A percentile compares a stretch with the other conserved stretches of the same genome.
Evolutionary conservation across 2,113 vertebrate genomes (phyloP).

Genomic region (Gymnorhina tibicen): DNA sequence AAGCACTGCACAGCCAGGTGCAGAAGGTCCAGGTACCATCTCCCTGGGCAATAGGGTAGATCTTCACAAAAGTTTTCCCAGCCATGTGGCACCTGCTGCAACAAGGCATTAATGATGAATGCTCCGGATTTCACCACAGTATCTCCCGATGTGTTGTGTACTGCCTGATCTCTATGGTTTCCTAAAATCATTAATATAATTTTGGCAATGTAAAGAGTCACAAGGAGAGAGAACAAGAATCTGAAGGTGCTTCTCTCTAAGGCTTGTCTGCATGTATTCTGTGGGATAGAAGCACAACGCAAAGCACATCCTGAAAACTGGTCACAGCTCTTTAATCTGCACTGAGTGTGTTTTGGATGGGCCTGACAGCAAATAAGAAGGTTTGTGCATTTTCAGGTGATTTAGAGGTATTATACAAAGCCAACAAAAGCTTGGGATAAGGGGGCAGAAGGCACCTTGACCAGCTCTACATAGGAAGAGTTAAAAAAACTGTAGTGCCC

Average conservation of each 20-base stretch:
- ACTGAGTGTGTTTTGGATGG: background rate
- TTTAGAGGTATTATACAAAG: background rate
- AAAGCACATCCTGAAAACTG: background rate
- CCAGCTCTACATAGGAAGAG: background rate
- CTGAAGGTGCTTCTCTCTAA: background rate
- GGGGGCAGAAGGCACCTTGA: background rate
- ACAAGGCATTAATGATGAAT: background rate
- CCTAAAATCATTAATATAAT: background rate
- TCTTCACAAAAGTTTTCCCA: background rate
- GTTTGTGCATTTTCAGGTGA: background rate
- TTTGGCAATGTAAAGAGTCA: background rate
- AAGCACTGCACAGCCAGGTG: background rate
- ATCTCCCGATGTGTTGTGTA: background rate
- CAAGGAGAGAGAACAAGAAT: background rate
- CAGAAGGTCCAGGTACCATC: background rate
- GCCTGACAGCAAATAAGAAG: background rate
- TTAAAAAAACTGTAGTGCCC: background rate
- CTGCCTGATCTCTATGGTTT: background rate
- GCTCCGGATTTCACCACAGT: background rate
- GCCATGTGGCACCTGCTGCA: background rate
- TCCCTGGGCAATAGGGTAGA: background rate
- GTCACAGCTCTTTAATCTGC: background rate
- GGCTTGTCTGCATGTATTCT: background rate
- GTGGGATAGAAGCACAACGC: background rate
- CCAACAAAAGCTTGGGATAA: background rate